Evolutionary conservation across 2,113 vertebrate genomes (phyloP).

Genomic region (Indicator maculatus): DNA sequence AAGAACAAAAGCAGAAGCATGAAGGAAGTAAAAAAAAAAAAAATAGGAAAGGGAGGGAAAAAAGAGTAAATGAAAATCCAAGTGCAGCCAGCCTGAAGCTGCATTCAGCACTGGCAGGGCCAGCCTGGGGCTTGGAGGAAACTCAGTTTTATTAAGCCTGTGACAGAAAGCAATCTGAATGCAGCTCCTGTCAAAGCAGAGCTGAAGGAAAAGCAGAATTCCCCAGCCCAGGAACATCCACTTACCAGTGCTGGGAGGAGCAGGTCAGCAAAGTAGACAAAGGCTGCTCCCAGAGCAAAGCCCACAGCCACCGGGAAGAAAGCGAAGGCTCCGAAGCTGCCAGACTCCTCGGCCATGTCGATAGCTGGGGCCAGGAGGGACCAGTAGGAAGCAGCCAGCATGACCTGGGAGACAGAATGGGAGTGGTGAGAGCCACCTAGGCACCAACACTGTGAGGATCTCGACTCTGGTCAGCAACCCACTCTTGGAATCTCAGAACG

Average conservation of each 20-base stretch:
- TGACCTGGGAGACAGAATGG: slow-evolving; percentile 80
- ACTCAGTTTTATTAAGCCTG: neutral
- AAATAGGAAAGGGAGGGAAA: too few species aligned
- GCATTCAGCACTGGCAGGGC: neutral
- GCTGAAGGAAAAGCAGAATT: neutral
- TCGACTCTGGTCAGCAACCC: too few species aligned
- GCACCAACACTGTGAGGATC: fast-evolving
- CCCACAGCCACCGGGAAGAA: slow-evolving; percentile 91
- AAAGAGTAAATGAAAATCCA: too few species aligned
- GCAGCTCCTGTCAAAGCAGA: neutral
- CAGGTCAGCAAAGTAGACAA: slow-evolving; percentile 88
- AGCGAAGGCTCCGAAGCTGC: slow-evolving; percentile 87
- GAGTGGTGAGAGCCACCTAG: neutral
- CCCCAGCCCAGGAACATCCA: neutral
- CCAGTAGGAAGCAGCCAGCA: slow-evolving; percentile 97
- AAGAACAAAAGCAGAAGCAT: neutral
- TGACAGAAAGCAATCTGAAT: neutral
- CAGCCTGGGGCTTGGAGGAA: neutral
- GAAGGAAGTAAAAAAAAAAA: neutral
- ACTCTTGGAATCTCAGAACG: too few species aligned
- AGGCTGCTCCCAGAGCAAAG: slow-evolving; percentile 89
- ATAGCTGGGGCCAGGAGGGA: slow-evolving; percentile 93
- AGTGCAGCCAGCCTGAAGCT: neutral
- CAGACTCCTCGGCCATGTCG: slow-evolving; percentile 88
- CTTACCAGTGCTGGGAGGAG: slow-evolving; percentile 87